Evolutionary conservation across 2,888 invertebrate genomes (phyloP).

Genomic region (Entomobrya multifasciata): DNA sequence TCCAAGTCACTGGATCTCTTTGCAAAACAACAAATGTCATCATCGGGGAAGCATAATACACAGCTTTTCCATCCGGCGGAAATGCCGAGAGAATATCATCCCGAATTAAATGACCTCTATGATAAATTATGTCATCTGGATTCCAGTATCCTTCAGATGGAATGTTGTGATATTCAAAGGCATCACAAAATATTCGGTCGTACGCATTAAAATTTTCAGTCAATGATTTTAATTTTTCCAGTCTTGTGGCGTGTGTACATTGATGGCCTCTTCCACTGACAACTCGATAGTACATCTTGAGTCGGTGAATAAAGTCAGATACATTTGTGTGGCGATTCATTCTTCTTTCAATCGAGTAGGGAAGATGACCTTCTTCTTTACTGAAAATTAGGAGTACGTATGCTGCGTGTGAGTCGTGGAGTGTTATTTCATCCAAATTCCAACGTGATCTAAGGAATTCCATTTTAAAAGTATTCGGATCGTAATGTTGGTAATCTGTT

Average conservation of each 20-base stretch:
- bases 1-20: constrained; percentile 42
- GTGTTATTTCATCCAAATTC: constrained; percentile 41
- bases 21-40: constrained; percentile 61
- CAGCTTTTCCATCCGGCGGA: constrained; percentile 46
- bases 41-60: constrained; percentile 63
- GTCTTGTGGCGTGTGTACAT: neutral
- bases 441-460: constrained; percentile 45
- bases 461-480: neutral
- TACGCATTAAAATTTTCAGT: constrained; percentile 36
- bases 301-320: neutral
- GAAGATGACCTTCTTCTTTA: neutral
- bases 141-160: constrained; percentile 13
- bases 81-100: constrained; percentile 64
- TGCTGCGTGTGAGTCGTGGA: constrained; percentile 7
- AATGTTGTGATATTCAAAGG: constrained; percentile 46
- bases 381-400: neutral
- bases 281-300: neutral
- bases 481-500: neutral
- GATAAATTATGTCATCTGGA: neutral
- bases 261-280: constrained; percentile 23
- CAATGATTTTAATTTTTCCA: constrained; percentile 21
- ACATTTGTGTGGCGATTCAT: constrained; percentile 4
- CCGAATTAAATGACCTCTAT: constrained; percentile 1
- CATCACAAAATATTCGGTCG: constrained; percentile 58
- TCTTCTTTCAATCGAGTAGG: neutral